Conservation (phyloP, 2,888 invertebrate genomes). For the Syrista parreyssii region DNA sequence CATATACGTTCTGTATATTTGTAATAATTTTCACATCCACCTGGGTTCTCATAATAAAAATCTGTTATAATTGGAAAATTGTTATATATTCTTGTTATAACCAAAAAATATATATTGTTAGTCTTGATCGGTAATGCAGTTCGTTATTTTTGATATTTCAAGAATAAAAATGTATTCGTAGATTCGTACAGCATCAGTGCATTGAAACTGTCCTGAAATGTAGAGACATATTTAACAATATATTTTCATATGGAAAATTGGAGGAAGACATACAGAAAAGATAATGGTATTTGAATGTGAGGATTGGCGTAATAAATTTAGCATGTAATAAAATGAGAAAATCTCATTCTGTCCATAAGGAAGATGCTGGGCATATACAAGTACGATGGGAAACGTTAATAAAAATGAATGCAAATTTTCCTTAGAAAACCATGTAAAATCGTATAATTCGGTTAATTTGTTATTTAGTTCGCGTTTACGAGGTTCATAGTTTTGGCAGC, state of each 20-base stretch:
- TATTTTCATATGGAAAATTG: background rate
- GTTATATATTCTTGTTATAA: background rate
- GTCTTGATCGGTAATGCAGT: background rate
- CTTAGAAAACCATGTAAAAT: conserved; percentile 24
- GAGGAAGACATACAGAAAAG: background rate
- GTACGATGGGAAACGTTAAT: background rate
- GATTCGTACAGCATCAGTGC: background rate
- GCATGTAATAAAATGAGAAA: background rate
- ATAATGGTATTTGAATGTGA: background rate
- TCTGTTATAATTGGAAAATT: background rate
- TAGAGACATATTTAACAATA: background rate
- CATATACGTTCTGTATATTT: no score
- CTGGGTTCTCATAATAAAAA: background rate
- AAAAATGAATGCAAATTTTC: background rate
- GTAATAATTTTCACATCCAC: no score
- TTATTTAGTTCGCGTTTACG: conserved; percentile 57
- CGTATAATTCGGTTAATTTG: conserved; percentile 59
- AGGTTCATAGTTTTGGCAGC: conserved; percentile 34
- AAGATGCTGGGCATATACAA: background rate
- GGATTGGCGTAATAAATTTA: background rate
- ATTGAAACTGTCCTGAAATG: background rate
- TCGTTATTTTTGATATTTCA: background rate
- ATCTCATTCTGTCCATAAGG: background rate
- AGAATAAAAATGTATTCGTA: background rate
- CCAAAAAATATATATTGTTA: background rate